These are phyloP conservation scores for Heterotis niloticus DNA, from an alignment of 2,113 vertebrate genomes.

Conservation along the genomic window DNA sequence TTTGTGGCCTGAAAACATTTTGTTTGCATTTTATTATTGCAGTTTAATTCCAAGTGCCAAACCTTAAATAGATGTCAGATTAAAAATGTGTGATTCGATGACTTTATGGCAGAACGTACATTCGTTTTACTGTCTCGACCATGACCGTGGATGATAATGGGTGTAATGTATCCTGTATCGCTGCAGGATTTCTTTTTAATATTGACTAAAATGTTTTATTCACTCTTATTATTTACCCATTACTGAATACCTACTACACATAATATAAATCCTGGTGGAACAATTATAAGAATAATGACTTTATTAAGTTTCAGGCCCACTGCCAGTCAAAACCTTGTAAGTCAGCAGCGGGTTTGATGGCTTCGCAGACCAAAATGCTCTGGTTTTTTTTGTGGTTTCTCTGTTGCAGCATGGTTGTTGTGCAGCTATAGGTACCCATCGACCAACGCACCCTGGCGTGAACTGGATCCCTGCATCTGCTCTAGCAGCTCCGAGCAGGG, in stretches of 20 bases:
- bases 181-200: constrained; percentile 2
- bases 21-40: neutral
- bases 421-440: too few relatives aligned
- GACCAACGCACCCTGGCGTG: too few relatives aligned
- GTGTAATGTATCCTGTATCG: neutral
- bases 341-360: neutral
- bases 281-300: constrained; percentile 6
- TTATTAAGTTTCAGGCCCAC: constrained; percentile 9
- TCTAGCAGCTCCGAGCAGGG: too few relatives aligned
- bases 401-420: neutral
- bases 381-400: neutral
- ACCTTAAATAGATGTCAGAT: neutral
- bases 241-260: neutral
- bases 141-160: neutral
- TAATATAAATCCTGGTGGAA: neutral
- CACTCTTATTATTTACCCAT: constrained; percentile 2
- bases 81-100: neutral
- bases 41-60: neutral
- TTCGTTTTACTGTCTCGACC: neutral
- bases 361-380: neutral
- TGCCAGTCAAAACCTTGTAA: constrained; percentile 14
- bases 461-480: too few relatives aligned
- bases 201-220: constrained; percentile 12
- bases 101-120: neutral
- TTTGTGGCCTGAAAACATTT: neutral